A percentile compares a stretch with the other conserved stretches of the same genome.
These are phyloP conservation scores for Conus ventricosus DNA, from an alignment of 1,140 invertebrate species.

Conservation along the genomic window DNA sequence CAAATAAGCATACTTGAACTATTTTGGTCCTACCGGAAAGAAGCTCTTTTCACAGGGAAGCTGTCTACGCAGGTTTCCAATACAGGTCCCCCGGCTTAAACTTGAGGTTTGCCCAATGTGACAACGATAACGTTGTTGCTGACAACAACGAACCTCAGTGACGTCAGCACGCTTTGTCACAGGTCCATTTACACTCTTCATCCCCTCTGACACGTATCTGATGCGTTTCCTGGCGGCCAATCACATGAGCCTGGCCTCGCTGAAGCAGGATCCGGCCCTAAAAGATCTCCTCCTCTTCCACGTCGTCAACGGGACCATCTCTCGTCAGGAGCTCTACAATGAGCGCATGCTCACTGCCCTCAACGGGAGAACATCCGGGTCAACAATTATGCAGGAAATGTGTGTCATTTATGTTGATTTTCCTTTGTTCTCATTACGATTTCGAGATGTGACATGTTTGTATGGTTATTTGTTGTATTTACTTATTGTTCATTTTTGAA, in stretches of 20 bases:
- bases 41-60: no score
- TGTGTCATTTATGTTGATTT: no score
- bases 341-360: constrained; percentile 47
- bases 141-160: background rate
- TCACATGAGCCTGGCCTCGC: constrained; percentile 79
- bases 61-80: no score
- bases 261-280: constrained; percentile 80
- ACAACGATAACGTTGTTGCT: background rate
- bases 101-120: no score
- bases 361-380: constrained; percentile 47
- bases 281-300: constrained; percentile 86
- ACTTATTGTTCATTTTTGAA: no score
- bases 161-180: background rate
- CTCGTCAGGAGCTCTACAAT: constrained; percentile 40
- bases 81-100: no score
- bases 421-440: no score
- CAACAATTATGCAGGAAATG: constrained; percentile 37
- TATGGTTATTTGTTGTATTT: no score
- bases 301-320: constrained; percentile 75
- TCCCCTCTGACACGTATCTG: constrained; percentile 82
- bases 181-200: constrained; percentile 86
- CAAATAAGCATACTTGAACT: no score
- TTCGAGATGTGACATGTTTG: no score
- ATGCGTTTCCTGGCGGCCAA: constrained; percentile 81
- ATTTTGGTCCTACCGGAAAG: no score